Evolutionary conservation across 2,888 invertebrate species (phyloP).

Genomic region (Drosophila phalerata): DNA sequence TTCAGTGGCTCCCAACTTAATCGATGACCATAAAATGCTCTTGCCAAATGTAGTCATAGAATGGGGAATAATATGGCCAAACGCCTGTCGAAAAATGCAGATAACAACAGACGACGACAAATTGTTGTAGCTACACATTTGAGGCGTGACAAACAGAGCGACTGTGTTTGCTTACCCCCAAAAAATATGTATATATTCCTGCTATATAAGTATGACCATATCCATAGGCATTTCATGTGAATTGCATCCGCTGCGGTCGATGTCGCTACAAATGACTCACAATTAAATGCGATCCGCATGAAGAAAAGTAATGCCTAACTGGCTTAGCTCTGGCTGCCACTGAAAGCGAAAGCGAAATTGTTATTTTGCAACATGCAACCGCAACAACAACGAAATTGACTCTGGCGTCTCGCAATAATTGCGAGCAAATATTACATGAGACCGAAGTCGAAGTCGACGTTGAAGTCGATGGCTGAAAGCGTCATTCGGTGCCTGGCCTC

Average conservation of each 20-base stretch:
- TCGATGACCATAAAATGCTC: slow-evolving; percentile 40
- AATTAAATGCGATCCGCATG: slow-evolving; percentile 68
- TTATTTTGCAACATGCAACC: slow-evolving; percentile 80
- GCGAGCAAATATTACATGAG: slow-evolving; percentile 77
- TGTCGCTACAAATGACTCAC: slow-evolving; percentile 71
- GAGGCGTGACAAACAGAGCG: slow-evolving; percentile 10
- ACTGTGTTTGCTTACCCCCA: background rate
- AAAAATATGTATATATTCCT: background rate
- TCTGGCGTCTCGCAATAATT: slow-evolving; percentile 73
- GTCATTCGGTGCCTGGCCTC: slow-evolving; percentile 42
- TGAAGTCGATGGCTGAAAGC: slow-evolving; percentile 24
- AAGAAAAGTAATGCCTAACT: slow-evolving; percentile 55
- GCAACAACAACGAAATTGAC: slow-evolving; percentile 53
- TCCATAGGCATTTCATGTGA: slow-evolving; percentile 24
- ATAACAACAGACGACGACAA: background rate
- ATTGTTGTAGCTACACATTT: background rate
- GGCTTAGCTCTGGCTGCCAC: slow-evolving; percentile 30
- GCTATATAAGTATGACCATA: slow-evolving; percentile 2
- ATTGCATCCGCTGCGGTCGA: slow-evolving; percentile 57
- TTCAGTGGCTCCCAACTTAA: slow-evolving; percentile 12
- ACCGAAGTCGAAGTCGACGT: slow-evolving; percentile 28
- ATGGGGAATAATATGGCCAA: slow-evolving; percentile 26
- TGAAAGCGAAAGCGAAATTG: slow-evolving; percentile 73
- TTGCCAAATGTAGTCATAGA: slow-evolving; percentile 66
- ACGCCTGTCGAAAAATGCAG: slow-evolving; percentile 2